Percentiles rank a stretch among this genome's conserved stretches.
phyloP scores from a whole-genome alignment of 2,888 invertebrate species.

The Drosophila anomalata region DNA sequence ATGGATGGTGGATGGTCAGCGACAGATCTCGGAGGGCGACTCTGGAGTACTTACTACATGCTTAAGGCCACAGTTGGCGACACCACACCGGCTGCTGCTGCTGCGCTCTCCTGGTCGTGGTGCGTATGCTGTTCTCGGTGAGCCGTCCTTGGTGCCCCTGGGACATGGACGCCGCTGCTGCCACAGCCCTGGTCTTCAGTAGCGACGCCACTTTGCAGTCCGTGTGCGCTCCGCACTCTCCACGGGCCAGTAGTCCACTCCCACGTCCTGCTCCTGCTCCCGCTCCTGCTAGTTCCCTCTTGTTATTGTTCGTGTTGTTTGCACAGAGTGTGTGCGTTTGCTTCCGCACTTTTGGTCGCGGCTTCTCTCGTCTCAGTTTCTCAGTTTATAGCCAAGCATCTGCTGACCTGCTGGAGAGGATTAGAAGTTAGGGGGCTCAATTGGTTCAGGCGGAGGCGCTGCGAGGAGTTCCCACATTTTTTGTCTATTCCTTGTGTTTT shows the following conservation, averaged over 20 bases:
- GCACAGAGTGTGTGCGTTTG: slow-evolving; percentile 60
- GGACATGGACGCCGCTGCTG: slow-evolving; percentile 66
- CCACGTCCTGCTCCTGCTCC: slow-evolving; percentile 34
- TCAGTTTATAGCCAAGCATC: slow-evolving; percentile 25
- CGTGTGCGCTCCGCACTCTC: slow-evolving; percentile 71
- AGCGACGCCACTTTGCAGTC: slow-evolving; percentile 79
- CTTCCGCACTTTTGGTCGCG: slow-evolving; percentile 14
- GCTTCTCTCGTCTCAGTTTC: slow-evolving; percentile 19
- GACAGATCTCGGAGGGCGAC: background rate
- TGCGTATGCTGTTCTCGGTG: slow-evolving; percentile 56
- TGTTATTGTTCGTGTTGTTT: slow-evolving; percentile 59
- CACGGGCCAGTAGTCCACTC: slow-evolving; percentile 54
- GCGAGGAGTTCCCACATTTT: slow-evolving; percentile 50
- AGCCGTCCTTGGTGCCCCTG: slow-evolving; percentile 60
- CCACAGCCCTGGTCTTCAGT: slow-evolving; percentile 73
- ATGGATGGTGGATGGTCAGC: background rate
- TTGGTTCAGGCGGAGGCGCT: slow-evolving; percentile 3
- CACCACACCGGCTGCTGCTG: slow-evolving; percentile 74
- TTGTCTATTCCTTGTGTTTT: slow-evolving; percentile 66
- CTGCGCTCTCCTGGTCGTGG: slow-evolving; percentile 52
- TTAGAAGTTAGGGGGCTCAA: slow-evolving; percentile 6
- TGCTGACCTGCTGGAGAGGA: slow-evolving; percentile 10
- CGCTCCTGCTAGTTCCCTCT: slow-evolving; percentile 24
- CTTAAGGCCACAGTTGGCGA: slow-evolving; percentile 81
- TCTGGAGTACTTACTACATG: slow-evolving; percentile 74